These are phyloP conservation scores for Caradrina clavipalpis DNA, from an alignment of 2,888 invertebrate species.

Conservation along the genomic window DNA sequence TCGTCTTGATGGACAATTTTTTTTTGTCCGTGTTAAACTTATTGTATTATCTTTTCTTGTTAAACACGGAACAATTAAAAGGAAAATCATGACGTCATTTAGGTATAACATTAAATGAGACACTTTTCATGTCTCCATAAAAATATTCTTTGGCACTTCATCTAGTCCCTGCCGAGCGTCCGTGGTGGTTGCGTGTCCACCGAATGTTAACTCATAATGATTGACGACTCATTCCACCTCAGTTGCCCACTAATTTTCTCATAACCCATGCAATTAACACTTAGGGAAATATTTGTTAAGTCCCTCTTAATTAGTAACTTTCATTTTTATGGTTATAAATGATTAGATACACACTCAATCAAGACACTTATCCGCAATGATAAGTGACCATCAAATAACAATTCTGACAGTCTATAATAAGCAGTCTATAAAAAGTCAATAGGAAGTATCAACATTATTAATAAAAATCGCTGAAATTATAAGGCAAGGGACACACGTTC, in stretches of 20 bases:
- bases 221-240: slow-evolving; percentile 76
- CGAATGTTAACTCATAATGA: slow-evolving; percentile 74
- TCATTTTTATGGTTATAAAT: slow-evolving; percentile 62
- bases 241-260: slow-evolving; percentile 71
- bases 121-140: slow-evolving; percentile 22
- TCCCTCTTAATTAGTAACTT: slow-evolving; percentile 70
- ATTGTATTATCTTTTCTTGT: not conserved
- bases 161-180: slow-evolving; percentile 41
- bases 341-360: slow-evolving; percentile 66
- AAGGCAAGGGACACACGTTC: slow-evolving; percentile 75
- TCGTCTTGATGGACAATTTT: not conserved
- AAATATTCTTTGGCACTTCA: slow-evolving; percentile 53
- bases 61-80: not conserved
- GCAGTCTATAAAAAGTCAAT: slow-evolving; percentile 67
- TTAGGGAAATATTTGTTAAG: slow-evolving; percentile 73
- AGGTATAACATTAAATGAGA: not conserved
- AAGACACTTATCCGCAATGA: slow-evolving; percentile 48
- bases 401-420: slow-evolving; percentile 57
- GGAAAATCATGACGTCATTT: not conserved
- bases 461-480: slow-evolving; percentile 86
- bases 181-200: slow-evolving; percentile 69
- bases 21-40: not conserved
- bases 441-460: slow-evolving; percentile 77
- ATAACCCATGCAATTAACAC: slow-evolving; percentile 80
- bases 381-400: slow-evolving; percentile 56